Evolutionary conservation across 1,140 invertebrate genomes (phyloP), one percentile per base, ranked within the genome.

Genomic region (Zaprionus vittiger): DNA sequence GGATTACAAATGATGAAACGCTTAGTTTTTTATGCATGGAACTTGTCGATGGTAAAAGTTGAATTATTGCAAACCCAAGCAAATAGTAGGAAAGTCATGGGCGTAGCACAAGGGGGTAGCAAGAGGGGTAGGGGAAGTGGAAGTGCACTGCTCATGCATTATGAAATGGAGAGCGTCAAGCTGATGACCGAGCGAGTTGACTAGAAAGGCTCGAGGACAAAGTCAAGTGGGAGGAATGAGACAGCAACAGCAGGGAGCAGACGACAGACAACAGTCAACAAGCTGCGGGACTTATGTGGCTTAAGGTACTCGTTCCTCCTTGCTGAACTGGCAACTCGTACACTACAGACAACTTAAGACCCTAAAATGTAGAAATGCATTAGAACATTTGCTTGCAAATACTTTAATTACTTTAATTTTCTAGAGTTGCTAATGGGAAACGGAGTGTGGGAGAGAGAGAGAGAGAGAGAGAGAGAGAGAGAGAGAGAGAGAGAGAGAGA

Each of bases 21-120:
- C 55, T 76, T 76, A 64, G 67, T 76, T 76, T 76, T 64, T 76
- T 71, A 71, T 76, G 73, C 74, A 73, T 73, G 70, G 38, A 77
- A 67, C 69, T 77, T 77, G 74, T 77, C 74, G 69, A 73, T 77
- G 74, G 56, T 57, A 67, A 73, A 77, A 77, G 69, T 72, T 77
- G 63, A 77, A 77, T 63, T 73, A 77, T 67, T 73, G 69, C 62
- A 31, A 56, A 67, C 37, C 20, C 41, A 49, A 61, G 31, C 49
- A 52, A 69, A 60, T 17, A 26, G 24, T 17, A 49, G 34, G 7
- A 47, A 38, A 22, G 14, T 55, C 31, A 34, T 12, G 11, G 22
- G 20, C 52, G 47, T 49, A 24, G 37, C 22, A 22, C 15, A 15
- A 9, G 28, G 7, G 5, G 22, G 12, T 2, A 1, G 54, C 15